phyloP scores from a whole-genome alignment of 2,113 vertebrate species.

The Marmota flaviventris region DNA sequence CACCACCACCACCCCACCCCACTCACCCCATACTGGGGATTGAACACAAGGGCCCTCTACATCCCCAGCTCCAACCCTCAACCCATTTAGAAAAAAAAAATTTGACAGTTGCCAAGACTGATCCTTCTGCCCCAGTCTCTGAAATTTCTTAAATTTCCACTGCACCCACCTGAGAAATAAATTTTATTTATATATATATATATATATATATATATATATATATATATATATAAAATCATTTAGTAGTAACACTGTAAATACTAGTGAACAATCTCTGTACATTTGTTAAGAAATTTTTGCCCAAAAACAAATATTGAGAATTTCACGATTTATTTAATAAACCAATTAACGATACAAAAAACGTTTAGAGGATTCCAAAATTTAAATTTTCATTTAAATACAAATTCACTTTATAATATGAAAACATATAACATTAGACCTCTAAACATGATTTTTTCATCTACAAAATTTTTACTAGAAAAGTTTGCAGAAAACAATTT shows the following conservation, averaged over 20 bases:
- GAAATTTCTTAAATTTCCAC: no score
- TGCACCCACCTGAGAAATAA: no score
- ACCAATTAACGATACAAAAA: conserved; percentile 93
- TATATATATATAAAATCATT: neutral
- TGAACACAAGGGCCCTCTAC: no score
- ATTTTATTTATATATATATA: neutral
- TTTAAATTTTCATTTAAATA: conserved; percentile 92
- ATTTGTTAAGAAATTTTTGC: conserved; percentile 29
- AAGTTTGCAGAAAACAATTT: conserved; percentile 88
- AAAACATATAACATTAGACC: conserved; percentile 90
- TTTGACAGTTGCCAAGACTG: no score
- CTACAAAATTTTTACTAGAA: conserved; percentile 89
- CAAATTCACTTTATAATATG: conserved; percentile 90
- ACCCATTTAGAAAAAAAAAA: no score
- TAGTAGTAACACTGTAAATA: conserved; percentile 41
- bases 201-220: neutral
- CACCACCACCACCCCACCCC: no score
- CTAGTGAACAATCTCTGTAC: neutral
- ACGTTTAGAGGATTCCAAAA: conserved; percentile 87
- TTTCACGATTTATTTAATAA: conserved; percentile 92
- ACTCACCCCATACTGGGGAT: no score
- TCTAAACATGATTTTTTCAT: conserved; percentile 90
- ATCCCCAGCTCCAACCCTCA: no score
- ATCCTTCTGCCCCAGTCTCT: no score
- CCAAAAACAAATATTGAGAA: conserved; percentile 73